Evolutionary conservation across 2,888 invertebrate genomes (phyloP), one percentile per base, ranked within the genome.

Genomic region (Arctia plantaginis): DNA sequence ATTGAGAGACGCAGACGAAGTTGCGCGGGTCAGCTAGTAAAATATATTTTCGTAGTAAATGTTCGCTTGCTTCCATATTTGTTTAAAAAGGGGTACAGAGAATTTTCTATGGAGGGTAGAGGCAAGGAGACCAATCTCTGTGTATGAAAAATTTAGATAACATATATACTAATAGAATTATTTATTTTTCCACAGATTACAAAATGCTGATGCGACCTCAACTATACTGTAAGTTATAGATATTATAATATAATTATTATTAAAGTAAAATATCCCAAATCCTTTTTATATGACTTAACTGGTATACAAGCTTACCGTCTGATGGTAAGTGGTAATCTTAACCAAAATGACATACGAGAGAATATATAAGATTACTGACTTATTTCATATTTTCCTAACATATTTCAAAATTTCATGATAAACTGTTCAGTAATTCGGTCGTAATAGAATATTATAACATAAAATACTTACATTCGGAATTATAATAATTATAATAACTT

Each of bases 141-240:
- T 12, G 15, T 15, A 33, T 33, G 7, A 12, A n/a, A 15, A 15
- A 12, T 44, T 0, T 23, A n/a, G 3, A 23, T 1, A 15, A 39
- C 27, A 27, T 39, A 23, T 18, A 33, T 27, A 35, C 44, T 62
- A 44, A 62, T 13, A 12, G 13, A 27, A 44, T 64, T n/a, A 62
- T 71, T 71, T 71, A 33, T 65, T 65, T 65, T 13, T 65, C 23
- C 18, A 65, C 71, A 71, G 71, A 65, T 47, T 33, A 2, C 47
- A 65, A 47, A 71, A 71, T 10, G n/a, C 23, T 41, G 64, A 62
- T 23, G 59, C 27, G 18, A 23, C 30, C 6, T 23, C n/a, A n/a
- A 27, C 4, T 20, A 66, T 30, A 47, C n/a, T 27, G 70, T 71
- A 71, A 71, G 69, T 69, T 39, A 27, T 18, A 66, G 3, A 15